phyloP scores from a whole-genome alignment of 2,113 vertebrate species.

The Stigmatopora argus region DNA sequence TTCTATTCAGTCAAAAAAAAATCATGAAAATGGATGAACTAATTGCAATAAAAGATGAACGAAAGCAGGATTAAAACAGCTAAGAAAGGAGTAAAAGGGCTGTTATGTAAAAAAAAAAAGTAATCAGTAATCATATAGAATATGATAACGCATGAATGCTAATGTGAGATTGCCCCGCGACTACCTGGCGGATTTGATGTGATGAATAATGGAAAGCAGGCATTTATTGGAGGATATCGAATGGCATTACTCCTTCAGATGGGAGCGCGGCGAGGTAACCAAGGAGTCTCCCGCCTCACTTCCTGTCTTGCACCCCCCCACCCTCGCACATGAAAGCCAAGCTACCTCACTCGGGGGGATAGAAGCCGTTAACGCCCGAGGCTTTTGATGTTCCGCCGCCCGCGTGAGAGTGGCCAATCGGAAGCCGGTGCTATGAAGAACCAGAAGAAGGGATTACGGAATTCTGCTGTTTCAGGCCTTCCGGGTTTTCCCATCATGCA shows the following conservation, averaged over 20 bases:
- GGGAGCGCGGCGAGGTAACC: slow-evolving; percentile 41
- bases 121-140: background rate
- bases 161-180: slow-evolving; percentile 12
- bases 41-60: background rate
- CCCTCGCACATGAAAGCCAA: slow-evolving; percentile 52
- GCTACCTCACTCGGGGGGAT: slow-evolving; percentile 63
- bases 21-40: background rate
- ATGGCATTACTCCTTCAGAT: background rate
- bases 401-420: slow-evolving; percentile 61
- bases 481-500: slow-evolving; percentile 30
- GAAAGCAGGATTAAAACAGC: slow-evolving; percentile 5
- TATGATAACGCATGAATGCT: background rate
- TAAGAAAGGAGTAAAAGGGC: slow-evolving; percentile 11
- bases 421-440: slow-evolving; percentile 38
- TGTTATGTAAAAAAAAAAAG: slow-evolving; percentile 27
- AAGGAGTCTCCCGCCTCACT: slow-evolving; percentile 26
- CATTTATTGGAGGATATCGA: background rate
- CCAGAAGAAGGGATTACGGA: slow-evolving; percentile 51
- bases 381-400: slow-evolving; percentile 69
- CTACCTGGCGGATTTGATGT: slow-evolving; percentile 10
- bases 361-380: slow-evolving; percentile 66
- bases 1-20: background rate
- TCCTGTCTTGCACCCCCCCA: slow-evolving; percentile 17
- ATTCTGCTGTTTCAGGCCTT: slow-evolving; percentile 35
- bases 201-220: slow-evolving; percentile 17